A percentile compares a stretch with the other conserved stretches of the same genome.
Conservation (phyloP, 2,113 vertebrate genomes). For the Hippopotamus amphibius region DNA sequence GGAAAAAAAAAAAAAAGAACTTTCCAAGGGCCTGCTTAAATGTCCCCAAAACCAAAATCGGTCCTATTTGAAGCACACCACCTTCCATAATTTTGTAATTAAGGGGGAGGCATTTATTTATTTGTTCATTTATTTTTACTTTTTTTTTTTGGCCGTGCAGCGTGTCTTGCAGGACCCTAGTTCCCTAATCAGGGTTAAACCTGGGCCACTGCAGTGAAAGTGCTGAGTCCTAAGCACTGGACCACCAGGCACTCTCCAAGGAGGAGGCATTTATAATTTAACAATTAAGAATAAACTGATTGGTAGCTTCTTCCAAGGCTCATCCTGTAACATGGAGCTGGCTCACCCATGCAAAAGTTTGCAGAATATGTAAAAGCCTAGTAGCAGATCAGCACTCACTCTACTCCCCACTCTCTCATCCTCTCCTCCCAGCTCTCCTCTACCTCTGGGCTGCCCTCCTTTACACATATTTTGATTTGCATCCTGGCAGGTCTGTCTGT, state of each 20-base stretch:
- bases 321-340: not conserved
- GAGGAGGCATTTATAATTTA: not conserved
- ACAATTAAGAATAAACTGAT: slow-evolving; percentile 8
- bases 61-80: not conserved
- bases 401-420: not conserved
- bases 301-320: not conserved
- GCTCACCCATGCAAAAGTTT: not conserved
- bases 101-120: not conserved
- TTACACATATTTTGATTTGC: not conserved
- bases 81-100: not conserved
- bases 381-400: not conserved
- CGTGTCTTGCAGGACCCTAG: no score
- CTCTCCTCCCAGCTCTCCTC: not conserved
- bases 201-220: no score
- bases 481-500: not conserved
- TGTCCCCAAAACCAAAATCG: not conserved
- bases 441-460: not conserved
- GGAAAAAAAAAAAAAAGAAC: not conserved
- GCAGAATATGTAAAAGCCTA: not conserved
- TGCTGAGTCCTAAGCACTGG: no score
- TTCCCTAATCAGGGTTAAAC: no score
- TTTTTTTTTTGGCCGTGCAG: no score
- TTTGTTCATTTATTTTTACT: no score
- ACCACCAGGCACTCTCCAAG: no score
- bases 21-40: slow-evolving; percentile 20